A percentile compares a stretch with the other conserved stretches of the same genome.
Conservation (phyloP, 2,113 vertebrate genomes). For the Mellivora capensis region DNA sequence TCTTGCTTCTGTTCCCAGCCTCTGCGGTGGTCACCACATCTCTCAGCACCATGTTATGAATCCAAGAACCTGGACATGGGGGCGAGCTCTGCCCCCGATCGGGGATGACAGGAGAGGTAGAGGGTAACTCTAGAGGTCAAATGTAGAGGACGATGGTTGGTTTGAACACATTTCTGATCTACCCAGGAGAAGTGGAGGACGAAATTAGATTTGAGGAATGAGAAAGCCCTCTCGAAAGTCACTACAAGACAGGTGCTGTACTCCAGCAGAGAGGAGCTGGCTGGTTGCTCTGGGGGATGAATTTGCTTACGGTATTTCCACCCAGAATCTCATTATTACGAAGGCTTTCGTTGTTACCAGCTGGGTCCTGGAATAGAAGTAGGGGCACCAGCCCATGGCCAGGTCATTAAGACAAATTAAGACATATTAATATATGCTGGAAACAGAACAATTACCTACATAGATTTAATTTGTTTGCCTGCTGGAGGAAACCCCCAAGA, state of each 20-base stretch:
- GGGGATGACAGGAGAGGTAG: not conserved
- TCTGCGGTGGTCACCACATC: not conserved
- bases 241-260: not conserved
- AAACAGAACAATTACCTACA: slow-evolving; percentile 6
- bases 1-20: not conserved
- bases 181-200: not conserved
- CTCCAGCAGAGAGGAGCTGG: not conserved
- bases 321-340: not conserved
- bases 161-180: not conserved
- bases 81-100: not conserved
- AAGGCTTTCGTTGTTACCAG: slow-evolving; percentile 46
- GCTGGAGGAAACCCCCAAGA: slow-evolving; percentile 32
- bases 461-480: slow-evolving; percentile 59
- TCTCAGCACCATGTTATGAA: not conserved
- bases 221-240: not conserved
- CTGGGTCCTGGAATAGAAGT: slow-evolving; percentile 32
- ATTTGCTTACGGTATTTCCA: slow-evolving; percentile 43
- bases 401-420: slow-evolving; percentile 56
- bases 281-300: not conserved
- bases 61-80: not conserved
- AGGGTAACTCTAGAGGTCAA: not conserved
- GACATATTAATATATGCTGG: slow-evolving; percentile 46
- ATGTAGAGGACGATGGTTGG: not conserved
- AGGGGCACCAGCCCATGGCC: not conserved
- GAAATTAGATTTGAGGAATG: not conserved